Conservation (phyloP, 2,113 vertebrate species). For the Chloropsis hardwickii region DNA sequence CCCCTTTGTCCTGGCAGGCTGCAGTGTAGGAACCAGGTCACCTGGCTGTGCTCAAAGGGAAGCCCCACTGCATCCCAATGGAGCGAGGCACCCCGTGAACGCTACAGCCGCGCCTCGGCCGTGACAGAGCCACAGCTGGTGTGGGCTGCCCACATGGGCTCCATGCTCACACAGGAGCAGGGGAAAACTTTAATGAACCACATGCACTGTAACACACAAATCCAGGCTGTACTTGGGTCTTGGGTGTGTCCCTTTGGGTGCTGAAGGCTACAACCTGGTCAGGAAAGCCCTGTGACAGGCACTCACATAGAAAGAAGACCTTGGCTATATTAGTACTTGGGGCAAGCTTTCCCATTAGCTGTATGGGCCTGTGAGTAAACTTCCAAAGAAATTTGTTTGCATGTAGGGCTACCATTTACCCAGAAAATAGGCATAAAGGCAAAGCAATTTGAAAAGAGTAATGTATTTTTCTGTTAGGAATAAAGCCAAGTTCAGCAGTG, state of each 20-base stretch:
- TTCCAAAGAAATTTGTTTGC: constrained; percentile 13
- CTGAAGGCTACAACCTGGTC: neutral
- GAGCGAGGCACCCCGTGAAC: rapidly evolving
- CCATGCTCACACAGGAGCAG: neutral
- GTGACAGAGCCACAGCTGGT: rapidly evolving
- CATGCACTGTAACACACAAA: neutral
- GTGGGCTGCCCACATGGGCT: rapidly evolving
- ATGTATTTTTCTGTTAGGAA: constrained; percentile 8
- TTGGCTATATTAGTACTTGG: rapidly evolving
- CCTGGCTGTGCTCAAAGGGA: neutral
- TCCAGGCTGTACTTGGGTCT: neutral
- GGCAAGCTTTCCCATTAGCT: neutral
- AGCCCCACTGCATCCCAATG: rapidly evolving
- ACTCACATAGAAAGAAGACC: neutral
- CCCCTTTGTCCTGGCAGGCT: neutral
- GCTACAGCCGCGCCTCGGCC: rapidly evolving
- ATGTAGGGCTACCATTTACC: neutral
- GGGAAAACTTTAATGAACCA: neutral
- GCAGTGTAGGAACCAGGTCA: neutral
- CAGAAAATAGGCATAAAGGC: neutral
- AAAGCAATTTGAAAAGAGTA: neutral
- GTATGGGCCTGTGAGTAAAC: neutral
- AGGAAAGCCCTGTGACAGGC: rapidly evolving
- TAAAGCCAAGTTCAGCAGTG: constrained; percentile 11
- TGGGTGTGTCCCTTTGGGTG: neutral